Base-by-base conservation (phyloP, 1,140 invertebrate species). In the Metaphire vulgaris region DNA sequence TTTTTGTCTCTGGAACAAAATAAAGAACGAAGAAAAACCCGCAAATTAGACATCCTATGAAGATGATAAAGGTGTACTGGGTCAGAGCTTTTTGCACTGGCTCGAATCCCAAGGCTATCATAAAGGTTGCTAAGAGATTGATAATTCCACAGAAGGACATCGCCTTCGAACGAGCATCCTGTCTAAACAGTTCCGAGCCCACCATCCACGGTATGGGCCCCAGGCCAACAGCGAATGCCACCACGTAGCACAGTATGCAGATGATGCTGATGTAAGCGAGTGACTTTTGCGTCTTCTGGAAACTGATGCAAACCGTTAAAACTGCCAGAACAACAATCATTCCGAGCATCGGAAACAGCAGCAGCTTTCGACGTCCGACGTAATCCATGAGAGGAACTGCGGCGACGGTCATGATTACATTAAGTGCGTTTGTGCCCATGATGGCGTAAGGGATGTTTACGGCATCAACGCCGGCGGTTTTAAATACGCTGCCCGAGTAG, bases 21-120 rank as follows among this genome's bases (percentile, higher is more conserved):
- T 94, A 93, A 88, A 97, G 97, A 70, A 95, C 97, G 89, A 97
- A 98, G 87, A 95, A 92, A 93, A 94, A 96, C 89, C 97, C 98
- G 86, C 96, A 90, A 80, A 93, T 93, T 88, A 98, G 90, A 86
- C 97, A 92, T 85, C 91, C 93, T 89, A 93, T 95, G 90, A 98
- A 99, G 83, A 95, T 94, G 87, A 98, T 91, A 90, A 99, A 98
- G 85, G 93, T 96, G 88, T 32, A 71, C 21, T 71, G 30, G 6
- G 31, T 71, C 32, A 33, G 31, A 2, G 32, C 79, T 79, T 85
- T 85, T 78, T 91, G 88, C 74, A 94, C 82, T 0, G 86, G 84
- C n/a, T 90, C 95, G 89, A 99, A 97, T 81, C 91, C 91, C 84
- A 98, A 94, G 81, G 95, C 96, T 81, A 99, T 96, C 76, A 96